Conservation (phyloP, 2,113 vertebrate genomes). For the Carassius auratus region DNA sequence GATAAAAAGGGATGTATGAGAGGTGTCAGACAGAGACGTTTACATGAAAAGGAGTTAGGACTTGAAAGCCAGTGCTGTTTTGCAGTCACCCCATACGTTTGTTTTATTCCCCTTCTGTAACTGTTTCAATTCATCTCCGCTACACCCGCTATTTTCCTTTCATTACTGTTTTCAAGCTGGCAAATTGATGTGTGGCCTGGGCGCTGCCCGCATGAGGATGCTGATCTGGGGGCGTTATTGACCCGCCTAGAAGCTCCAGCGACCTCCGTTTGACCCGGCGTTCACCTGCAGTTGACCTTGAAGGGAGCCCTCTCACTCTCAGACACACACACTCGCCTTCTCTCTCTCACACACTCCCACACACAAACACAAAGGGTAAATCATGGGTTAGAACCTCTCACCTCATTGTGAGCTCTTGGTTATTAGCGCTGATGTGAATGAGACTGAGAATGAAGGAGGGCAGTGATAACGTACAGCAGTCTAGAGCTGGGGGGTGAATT, state of each 20-base stretch:
- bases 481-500: not conserved
- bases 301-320: constrained; percentile 83
- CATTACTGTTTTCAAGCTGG: constrained; percentile 81
- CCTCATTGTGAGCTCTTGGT: constrained; percentile 34
- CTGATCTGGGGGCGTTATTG: constrained; percentile 88
- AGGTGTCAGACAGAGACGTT: constrained; percentile 96
- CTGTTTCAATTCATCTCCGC: not conserved
- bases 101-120: constrained; percentile 49
- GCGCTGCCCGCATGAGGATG: constrained; percentile 79
- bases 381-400: constrained; percentile 1
- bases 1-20: constrained; percentile 85
- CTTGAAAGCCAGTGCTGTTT: constrained; percentile 92
- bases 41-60: constrained; percentile 98
- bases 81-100: constrained; percentile 90
- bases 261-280: constrained; percentile 91
- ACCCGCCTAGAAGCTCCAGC: constrained; percentile 88
- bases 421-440: constrained; percentile 48
- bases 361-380: constrained; percentile 41
- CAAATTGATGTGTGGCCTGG: constrained; percentile 87
- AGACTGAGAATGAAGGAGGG: constrained; percentile 25
- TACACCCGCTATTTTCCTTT: constrained; percentile 82
- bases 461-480: not conserved
- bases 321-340: constrained; percentile 50
- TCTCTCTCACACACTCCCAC: constrained; percentile 48
- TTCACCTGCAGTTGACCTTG: constrained; percentile 99